Evolutionary conservation across 2,888 invertebrate species (phyloP), one percentile per base, ranked within the genome.

Genomic region (Neoscelio sp.): DNA sequence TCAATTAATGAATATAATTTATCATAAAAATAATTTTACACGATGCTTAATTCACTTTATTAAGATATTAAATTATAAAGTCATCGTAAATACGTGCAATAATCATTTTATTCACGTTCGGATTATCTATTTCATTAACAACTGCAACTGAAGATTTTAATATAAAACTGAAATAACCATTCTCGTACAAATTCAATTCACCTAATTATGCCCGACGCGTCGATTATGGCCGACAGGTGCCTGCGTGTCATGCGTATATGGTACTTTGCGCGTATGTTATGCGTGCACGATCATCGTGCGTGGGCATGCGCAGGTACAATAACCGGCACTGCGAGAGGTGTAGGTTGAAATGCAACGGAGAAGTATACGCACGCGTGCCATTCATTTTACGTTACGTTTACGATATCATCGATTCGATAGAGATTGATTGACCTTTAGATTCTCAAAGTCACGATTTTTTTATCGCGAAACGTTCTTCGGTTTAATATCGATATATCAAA

Each of bases 221-320:
- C 73, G 68, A 80, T 80, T 74, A 74, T 78, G 74, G 73, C 54
- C 67, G 65, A 60, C 80, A 75, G 67, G 67, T 80, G 73, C 64
- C 65, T 67, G 56, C 56, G 50, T 60, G 60, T 75, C 75, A 75
- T 80, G 67, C 75, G 52, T 60, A 33, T 52, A 54, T 58, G 67
- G 26, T 48, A 71, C 54, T 71, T 79, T 71, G 54, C 62, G 54
- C 52, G 44, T 54, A 73, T 64, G 76, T 80, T 73, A 73, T 80
- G 56, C 75, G 75, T 62, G 65, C 65, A 18, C 38, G 67, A 58
- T 62, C 48, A 56, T 56, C 70, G 48, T 64, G 70, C 56, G 77
- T 70, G 70, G 70, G 70, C 77, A 71, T 77, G 70, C 77, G 77
- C 77, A 65, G 38, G 13, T 33, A 70, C 68, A 62, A 76, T 64